Evolutionary conservation across 2,797 vertebrate species (phyloP).

Genomic region (Pangasius larnaudii): DNA sequence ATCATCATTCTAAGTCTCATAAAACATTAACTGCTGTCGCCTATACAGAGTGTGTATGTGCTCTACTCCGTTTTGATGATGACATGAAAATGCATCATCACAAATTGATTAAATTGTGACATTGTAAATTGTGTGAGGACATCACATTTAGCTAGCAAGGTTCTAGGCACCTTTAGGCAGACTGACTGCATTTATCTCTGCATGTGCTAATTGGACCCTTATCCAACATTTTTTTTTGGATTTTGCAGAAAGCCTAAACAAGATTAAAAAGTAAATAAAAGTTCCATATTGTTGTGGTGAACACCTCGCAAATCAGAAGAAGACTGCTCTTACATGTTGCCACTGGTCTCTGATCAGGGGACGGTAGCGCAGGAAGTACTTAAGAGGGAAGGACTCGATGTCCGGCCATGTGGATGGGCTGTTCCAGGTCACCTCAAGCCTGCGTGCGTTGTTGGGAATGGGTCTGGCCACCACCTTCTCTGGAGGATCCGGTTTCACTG

Average conservation of each 20-base stretch:
- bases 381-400: constrained; percentile 91
- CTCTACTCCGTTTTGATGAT: not conserved
- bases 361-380: constrained; percentile 95
- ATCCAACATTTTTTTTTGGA: not conserved
- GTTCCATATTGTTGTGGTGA: not conserved
- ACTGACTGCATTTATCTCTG: not conserved
- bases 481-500: constrained; percentile 96
- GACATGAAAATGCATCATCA: not conserved
- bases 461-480: constrained; percentile 91
- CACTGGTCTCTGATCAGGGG: constrained; percentile 95
- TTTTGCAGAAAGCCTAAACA: not conserved
- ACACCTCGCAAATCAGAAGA: not conserved
- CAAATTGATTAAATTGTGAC: not conserved
- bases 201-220: not conserved
- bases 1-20: not conserved
- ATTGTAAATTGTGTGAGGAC: not conserved
- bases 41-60: not conserved
- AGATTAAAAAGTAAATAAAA: not conserved
- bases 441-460: constrained; percentile 82
- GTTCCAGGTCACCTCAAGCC: constrained; percentile 92
- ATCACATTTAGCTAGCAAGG: not conserved
- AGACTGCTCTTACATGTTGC: constrained; percentile 88
- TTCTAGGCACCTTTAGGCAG: not conserved
- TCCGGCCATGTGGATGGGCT: constrained; percentile 94
- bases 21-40: not conserved